Conservation (phyloP, 2,797 vertebrate genomes). For the Sebastolobus alascanus region DNA sequence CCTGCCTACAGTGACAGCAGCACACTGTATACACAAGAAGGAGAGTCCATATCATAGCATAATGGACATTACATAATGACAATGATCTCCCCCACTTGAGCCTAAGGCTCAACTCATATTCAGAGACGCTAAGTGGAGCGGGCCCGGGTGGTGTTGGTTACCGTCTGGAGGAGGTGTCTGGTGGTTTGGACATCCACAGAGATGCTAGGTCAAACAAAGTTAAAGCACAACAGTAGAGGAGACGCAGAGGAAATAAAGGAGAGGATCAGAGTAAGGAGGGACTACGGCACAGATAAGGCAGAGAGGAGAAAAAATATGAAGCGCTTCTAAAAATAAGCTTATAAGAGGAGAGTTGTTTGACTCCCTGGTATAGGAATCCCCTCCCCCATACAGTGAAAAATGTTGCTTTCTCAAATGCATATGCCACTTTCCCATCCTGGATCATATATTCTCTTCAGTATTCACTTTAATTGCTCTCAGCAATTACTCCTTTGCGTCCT, state of each 20-base stretch:
- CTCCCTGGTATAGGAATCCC: background rate
- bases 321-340: conserved; percentile 31
- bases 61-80: conserved; percentile 7
- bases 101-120: conserved; percentile 20
- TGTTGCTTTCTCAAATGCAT: background rate
- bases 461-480: background rate
- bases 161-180: conserved; percentile 20
- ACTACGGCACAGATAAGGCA: conserved; percentile 35
- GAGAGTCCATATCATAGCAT: background rate
- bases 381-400: background rate
- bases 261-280: conserved; percentile 10
- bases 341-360: conserved; percentile 31
- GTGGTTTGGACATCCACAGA: conserved; percentile 32
- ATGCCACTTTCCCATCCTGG: background rate
- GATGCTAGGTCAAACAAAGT: conserved; percentile 37
- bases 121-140: conserved; percentile 17
- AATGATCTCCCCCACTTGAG: conserved; percentile 18
- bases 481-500: background rate
- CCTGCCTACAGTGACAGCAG: background rate
- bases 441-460: conserved; percentile 6
- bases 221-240: conserved; percentile 33
- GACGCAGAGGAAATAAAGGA: conserved; percentile 32
- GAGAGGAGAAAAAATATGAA: conserved; percentile 28
- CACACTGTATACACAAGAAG: background rate
- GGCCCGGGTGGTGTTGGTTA: conserved; percentile 34